phyloP scores from a whole-genome alignment of 2,113 vertebrate species.

The Tinamus guttatus region DNA sequence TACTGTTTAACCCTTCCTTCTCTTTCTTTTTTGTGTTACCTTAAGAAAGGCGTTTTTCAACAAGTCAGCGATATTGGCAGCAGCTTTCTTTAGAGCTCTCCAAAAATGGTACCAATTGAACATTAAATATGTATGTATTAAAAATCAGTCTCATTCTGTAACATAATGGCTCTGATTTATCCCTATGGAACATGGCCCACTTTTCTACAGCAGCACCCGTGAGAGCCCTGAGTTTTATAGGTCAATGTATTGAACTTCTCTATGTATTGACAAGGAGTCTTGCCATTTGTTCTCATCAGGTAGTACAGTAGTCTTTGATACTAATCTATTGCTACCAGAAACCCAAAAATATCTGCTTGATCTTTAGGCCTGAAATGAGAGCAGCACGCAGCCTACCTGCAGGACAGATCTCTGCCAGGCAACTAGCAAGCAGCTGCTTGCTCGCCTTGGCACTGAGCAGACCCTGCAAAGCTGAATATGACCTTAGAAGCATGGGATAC shows the following conservation, averaged over 20 bases:
- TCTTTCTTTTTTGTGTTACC: background rate
- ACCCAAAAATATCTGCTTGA: background rate
- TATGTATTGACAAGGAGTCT: background rate
- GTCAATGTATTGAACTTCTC: background rate
- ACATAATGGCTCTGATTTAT: background rate
- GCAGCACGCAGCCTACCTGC: background rate
- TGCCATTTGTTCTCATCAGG: background rate
- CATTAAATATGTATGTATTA: background rate
- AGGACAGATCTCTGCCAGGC: background rate
- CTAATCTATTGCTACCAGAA: background rate
- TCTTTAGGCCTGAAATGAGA: background rate
- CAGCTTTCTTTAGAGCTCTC: background rate
- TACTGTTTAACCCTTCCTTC: slow-evolving; percentile 14
- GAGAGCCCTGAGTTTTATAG: background rate
- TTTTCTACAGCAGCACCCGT: rapidly evolving
- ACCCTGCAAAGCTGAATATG: background rate
- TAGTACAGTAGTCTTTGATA: background rate
- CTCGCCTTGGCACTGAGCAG: background rate
- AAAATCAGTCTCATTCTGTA: background rate
- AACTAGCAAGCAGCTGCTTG: background rate
- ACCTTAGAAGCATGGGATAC: rapidly evolving
- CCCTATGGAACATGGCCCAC: rapidly evolving
- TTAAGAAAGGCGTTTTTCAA: background rate
- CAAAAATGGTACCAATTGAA: background rate
- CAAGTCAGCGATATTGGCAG: background rate